Conservation (phyloP, 2,797 vertebrate species). For the Cyclura pinguis region DNA sequence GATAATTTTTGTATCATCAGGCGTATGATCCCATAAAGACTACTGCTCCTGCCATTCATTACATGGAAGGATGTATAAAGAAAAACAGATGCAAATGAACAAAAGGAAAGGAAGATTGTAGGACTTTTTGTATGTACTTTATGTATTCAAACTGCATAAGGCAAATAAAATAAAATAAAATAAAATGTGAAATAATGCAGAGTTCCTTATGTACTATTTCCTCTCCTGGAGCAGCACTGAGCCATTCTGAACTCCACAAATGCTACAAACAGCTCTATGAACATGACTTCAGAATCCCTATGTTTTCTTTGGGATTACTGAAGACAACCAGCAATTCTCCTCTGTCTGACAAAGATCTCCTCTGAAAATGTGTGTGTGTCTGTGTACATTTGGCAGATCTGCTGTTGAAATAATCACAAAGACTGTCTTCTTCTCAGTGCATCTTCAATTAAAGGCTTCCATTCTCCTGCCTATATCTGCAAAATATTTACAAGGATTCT, state of each 20-base stretch:
- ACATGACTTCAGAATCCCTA: neutral
- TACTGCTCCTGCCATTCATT: neutral
- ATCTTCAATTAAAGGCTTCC: slow-evolving; percentile 41
- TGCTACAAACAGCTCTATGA: neutral
- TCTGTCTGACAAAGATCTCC: neutral
- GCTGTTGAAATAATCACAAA: neutral
- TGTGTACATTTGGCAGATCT: neutral
- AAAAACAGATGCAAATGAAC: neutral
- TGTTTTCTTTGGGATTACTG: neutral
- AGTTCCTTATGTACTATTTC: too few relatives aligned
- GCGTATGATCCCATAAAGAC: neutral
- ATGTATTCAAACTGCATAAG: neutral
- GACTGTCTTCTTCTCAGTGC: slow-evolving; percentile 5
- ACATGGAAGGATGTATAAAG: neutral
- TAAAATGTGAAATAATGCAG: neutral
- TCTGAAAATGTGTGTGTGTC: neutral
- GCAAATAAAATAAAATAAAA: too few relatives aligned
- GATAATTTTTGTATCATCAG: neutral
- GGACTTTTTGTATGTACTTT: neutral
- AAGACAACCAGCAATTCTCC: neutral
- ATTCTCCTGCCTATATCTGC: neutral
- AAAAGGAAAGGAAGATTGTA: neutral
- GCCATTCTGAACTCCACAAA: neutral
- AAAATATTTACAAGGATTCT: slow-evolving; percentile 46
- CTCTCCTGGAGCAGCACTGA: neutral